Evolutionary conservation across 2,888 invertebrate genomes (phyloP).

Genomic region (Melieria omissa): DNA sequence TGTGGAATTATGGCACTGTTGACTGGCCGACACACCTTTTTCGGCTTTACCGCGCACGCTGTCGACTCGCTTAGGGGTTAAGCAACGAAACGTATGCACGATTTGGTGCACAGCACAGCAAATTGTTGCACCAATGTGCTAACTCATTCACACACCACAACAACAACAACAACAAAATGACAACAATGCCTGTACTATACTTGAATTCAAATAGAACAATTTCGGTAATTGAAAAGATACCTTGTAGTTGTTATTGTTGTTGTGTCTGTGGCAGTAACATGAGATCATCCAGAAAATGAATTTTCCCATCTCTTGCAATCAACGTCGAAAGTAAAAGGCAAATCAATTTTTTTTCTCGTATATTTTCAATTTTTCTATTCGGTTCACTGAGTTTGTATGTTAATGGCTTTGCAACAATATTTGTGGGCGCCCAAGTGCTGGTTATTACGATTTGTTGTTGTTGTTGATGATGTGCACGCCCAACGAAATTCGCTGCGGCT

Average conservation of each 20-base stretch:
- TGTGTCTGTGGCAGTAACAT: constrained; percentile 23
- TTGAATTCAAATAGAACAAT: constrained; percentile 31
- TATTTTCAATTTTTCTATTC: constrained; percentile 44
- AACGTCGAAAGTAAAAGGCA: constrained; percentile 30
- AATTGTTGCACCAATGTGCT: neutral
- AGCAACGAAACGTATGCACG: too few relatives aligned
- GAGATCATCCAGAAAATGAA: constrained; percentile 23
- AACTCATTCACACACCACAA: too few relatives aligned
- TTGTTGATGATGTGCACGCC: too few relatives aligned
- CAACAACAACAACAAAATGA: too few relatives aligned
- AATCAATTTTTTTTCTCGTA: neutral
- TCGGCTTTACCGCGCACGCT: neutral
- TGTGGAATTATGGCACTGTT: constrained; percentile 24
- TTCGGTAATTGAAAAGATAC: constrained; percentile 39
- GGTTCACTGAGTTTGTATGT: constrained; percentile 61
- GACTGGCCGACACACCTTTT: constrained; percentile 18
- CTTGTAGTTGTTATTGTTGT: neutral
- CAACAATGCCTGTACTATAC: constrained; percentile 2
- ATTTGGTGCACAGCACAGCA: neutral
- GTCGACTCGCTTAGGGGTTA: too few relatives aligned
- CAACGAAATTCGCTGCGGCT: too few relatives aligned
- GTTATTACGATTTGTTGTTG: too few relatives aligned
- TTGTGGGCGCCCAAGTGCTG: neutral
- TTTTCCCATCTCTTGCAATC: constrained; percentile 8
- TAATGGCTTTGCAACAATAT: constrained; percentile 45